Evolutionary conservation across 2,888 invertebrate species (phyloP), one percentile per base, ranked within the genome.

Genomic region (Temnothorax unifasciatus): DNA sequence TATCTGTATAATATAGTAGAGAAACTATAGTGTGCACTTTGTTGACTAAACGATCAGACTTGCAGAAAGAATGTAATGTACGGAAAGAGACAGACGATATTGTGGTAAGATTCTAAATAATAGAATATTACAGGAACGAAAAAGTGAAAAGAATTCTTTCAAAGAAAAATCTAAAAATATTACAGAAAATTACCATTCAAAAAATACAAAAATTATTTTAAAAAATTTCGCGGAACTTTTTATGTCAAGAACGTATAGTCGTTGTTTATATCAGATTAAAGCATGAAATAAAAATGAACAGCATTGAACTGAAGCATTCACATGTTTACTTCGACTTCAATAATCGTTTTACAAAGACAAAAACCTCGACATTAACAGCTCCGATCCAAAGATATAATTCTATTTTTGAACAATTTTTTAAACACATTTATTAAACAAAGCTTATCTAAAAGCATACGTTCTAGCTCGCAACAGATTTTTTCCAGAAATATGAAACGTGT

Each of bases 401-500:
- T 8, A 13, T 64, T 64, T 66, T 15, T 66, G 3, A 66, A 44
- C 6, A 50, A 21, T 44, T 25, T 15, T 0, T 66, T 29, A 29
- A 29, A 29, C 29, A 3, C 29, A 29, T 29, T 66, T 25, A 25
- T 44, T 25, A 8, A 25, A 66, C 41, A 25, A 25, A 21, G 21
- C n/a, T 25, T 66, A 25, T 66, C 6, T 44, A 25, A 66, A 44
- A 44, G 4, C 21, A 66, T 18, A 25, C 15, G 15, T 21, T 66
- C 44, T 44, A 66, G 15, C 15, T 66, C 8, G 25, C 44, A 18
- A 44, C 15, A 66, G 8, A 44, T 44, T 44, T 21, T 8, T 66
- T 66, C 15, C 25, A 44, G 64, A 66, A 44, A 64, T 64, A 64
- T 41, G 13, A 66, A 66, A 66, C 41, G 15, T 25, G 15, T 66